A percentile compares a stretch with the other conserved stretches of the same genome.
Evolutionary conservation across 2,888 invertebrate genomes (phyloP).

Genomic region (Pristionchus maxplancki): DNA sequence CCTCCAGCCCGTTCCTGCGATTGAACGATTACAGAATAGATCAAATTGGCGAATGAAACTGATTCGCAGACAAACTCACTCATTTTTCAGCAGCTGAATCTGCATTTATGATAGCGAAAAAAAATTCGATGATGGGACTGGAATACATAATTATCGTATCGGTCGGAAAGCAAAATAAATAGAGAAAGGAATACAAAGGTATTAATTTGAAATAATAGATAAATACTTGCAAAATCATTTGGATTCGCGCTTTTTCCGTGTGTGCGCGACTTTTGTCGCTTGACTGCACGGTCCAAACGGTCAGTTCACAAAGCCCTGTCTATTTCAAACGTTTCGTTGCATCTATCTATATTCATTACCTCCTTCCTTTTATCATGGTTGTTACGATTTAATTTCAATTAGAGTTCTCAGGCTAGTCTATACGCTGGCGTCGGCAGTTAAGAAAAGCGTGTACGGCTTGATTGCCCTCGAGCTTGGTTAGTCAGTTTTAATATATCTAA

Average conservation of each 20-base stretch:
- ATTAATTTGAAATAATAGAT: neutral
- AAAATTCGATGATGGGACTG: neutral
- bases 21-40: no score
- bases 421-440: constrained; percentile 59
- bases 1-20: constrained; percentile 62
- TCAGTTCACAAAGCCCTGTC: neutral
- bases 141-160: neutral
- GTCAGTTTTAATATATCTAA: neutral
- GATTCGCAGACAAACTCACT: neutral
- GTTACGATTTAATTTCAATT: neutral
- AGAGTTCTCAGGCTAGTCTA: neutral
- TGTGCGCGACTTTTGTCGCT: neutral
- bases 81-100: constrained; percentile 23
- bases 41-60: neutral
- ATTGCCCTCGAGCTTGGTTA: constrained; percentile 60
- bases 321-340: neutral
- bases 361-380: neutral
- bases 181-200: neutral
- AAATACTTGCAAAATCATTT: neutral
- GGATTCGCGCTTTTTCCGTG: neutral
- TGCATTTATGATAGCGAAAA: neutral
- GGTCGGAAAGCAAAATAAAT: neutral
- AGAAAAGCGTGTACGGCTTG: constrained; percentile 60
- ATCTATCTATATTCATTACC: neutral
- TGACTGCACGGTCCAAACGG: neutral